Evolutionary conservation across 2,797 vertebrate species (phyloP), one percentile per base, ranked within the genome.

Genomic region (Sebastes minor): DNA sequence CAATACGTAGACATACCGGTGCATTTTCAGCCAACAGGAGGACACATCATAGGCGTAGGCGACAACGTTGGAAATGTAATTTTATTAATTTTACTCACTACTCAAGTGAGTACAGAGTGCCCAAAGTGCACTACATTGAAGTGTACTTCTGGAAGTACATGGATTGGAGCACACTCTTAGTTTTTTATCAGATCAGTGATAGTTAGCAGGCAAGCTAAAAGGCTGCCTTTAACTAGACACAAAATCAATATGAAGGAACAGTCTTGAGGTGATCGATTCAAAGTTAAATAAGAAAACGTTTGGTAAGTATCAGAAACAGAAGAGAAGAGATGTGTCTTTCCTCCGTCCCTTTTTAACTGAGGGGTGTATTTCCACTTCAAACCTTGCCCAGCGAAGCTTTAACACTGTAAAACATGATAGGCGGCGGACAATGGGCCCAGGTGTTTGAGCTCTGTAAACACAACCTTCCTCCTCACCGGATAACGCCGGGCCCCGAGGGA

Each of bases 401-500:
- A 57, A 57, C 8, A 1, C 42, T 56, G 67, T 75, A 38, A 64
- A 74, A 76, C 67, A 73, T 69, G 72, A 82, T 25, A 4, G 67
- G 63, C 4, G 4, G 81, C 27, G 38, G 69, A 69, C 71, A 28
- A 16, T 1, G 80, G 76, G 71, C 53, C 74, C 80, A 38, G 66
- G 76, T 74, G 83, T 84, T 27, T 28, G 71, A 69, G 76, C 23
- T 71, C 64, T 35, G 69, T 74, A 73, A 83, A 88, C 84, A 78
- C 70, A 66, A 78, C 71, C 57, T 62, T 79, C 81, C 74, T 83
- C 71, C 68, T 73, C 69, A 28, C 53, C 84, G 83, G 80, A 86
- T 82, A 82, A 81, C 68, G n/a, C 81, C 4, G 6, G 22, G 3
- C 46, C 90, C 81, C 5, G 10, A 65, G 87, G 90, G 86, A 71